Evolutionary conservation across 2,888 invertebrate genomes (phyloP).

Genomic region (Drosophila kambysellisi): DNA sequence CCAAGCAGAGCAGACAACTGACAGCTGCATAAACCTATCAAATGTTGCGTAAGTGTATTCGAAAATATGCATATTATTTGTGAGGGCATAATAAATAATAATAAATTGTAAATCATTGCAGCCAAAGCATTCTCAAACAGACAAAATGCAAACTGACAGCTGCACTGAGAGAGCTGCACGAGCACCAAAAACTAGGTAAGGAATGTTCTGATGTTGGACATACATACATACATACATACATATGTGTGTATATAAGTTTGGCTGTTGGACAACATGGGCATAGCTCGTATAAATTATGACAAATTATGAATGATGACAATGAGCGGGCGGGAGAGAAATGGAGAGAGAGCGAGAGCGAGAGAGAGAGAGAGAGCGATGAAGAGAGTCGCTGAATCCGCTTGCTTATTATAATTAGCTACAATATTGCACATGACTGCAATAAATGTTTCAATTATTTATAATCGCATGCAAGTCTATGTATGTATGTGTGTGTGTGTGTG

Average conservation of each 20-base stretch:
- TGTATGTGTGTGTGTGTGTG: background rate
- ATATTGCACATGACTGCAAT: constrained; percentile 78
- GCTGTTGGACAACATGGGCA: constrained; percentile 17
- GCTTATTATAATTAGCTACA: constrained; percentile 76
- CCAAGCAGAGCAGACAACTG: constrained; percentile 15
- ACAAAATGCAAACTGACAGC: constrained; percentile 41
- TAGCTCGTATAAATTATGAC: constrained; percentile 68
- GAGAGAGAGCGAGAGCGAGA: constrained; percentile 3
- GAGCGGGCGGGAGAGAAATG: constrained; percentile 2
- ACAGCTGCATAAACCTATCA: constrained; percentile 43
- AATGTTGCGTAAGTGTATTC: constrained; percentile 4
- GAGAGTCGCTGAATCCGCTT: constrained; percentile 22
- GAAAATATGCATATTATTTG: constrained; percentile 24
- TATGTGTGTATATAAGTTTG: background rate
- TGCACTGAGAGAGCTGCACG: constrained; percentile 29
- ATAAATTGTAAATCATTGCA: constrained; percentile 48
- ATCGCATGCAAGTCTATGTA: constrained; percentile 31
- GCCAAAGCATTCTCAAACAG: constrained; percentile 19
- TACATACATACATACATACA: background rate
- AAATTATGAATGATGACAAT: constrained; percentile 53
- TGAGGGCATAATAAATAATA: constrained; percentile 49
- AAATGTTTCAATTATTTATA: constrained; percentile 78
- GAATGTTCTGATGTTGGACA: constrained; percentile 29
- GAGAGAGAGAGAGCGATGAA: constrained; percentile 9
- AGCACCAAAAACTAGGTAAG: constrained; percentile 40